Evolutionary conservation across 2,888 invertebrate genomes (phyloP), one percentile per base, ranked within the genome.

Genomic region (Andricus quercusramuli): DNA sequence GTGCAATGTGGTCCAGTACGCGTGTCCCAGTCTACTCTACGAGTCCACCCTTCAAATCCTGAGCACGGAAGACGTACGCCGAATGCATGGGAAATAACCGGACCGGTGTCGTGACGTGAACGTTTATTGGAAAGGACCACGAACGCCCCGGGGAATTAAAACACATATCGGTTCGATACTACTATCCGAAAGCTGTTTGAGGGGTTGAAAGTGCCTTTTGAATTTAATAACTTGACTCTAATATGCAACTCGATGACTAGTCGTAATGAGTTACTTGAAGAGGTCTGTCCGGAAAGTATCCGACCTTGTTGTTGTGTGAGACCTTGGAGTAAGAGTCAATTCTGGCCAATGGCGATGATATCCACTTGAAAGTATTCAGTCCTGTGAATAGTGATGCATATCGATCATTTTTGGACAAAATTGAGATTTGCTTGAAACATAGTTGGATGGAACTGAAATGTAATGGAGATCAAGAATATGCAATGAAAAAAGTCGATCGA

Each of bases 1-100:
- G 32, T 29, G 67, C 67, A 59, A 41, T 70, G 41, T 68, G 59
- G 70, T 67, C 59, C 70, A 68, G 37, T 6, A n/a, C 56, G 80
- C 62, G 78, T 78, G 29, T 83, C 77, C 64, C 78, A 77, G 64
- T 67, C 68, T 78, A 79, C 80, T 79, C 78, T 74, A 82, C n/a
- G 76, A 41, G 78, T 82, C 77, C 65, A 68, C 81, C 80, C 77
- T 56, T 51, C 77, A 65, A 78, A 79, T 76, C 47, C 76, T 56
- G 47, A 47, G 47, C 25, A 62, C 64, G 59, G 62, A 74, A 80
- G 79, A 77, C 81, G 70, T 47, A 74, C 68, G 79, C 64, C 81
- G 59, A 70, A 68, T 67, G 76, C 80, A 84, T 84, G 84, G 82
- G 84, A 84, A 84, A 80, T 81, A 64, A 79, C 74, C 62, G 41